Base-by-base conservation (phyloP, 2,797 vertebrate genomes). In the Tragopan temminckii region DNA sequence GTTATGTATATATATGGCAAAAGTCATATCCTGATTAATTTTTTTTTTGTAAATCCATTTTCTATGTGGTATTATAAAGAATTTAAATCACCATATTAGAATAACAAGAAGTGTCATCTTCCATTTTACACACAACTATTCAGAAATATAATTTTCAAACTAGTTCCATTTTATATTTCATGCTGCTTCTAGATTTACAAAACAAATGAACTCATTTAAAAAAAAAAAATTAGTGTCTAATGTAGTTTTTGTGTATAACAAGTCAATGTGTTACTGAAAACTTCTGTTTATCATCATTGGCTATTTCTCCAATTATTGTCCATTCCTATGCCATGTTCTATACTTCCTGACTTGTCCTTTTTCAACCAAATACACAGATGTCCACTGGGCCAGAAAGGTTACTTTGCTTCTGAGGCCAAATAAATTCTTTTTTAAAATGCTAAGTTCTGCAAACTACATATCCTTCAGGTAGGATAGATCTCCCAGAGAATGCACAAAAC, bases 41-140 rank as follows among this genome's bases (percentile, higher is more conserved):
- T 43, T 43, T 43, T 43, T 88, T 85, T 88, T n/a, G 24, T 71
- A 78, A 88, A 55, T 76, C 72, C 50, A 35, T 91, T 82, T 95
- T 43, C 40, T 93, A 7, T 91, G 25, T 68, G 38, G 29, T 84
- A 61, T 82, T 68, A 71, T 31, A 61, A 15, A 52, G 46, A 58
- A 75, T 83, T 93, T 89, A 78, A 74, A 85, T 40, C 50, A 84
- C 45, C 67, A 53, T 64, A 59, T 25, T 42, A 45, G 68, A 78
- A 67, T 3, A 83, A 14, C 43, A 84, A 85, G 70, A 55, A 40
- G 25, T 92, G 95, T 91, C 61, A 38, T 93, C 33, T 80, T 63
- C 62, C 11, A 70, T 33, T 38, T 23, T 88, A 55, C 53, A 50
- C 58, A 7, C 52, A 85, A 24, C 40, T 82, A 9, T 83, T 61